Percentiles rank a stretch among this genome's conserved stretches.
Evolutionary conservation across 2,113 vertebrate species (phyloP).

Genomic region (Camelus dromedarius): DNA sequence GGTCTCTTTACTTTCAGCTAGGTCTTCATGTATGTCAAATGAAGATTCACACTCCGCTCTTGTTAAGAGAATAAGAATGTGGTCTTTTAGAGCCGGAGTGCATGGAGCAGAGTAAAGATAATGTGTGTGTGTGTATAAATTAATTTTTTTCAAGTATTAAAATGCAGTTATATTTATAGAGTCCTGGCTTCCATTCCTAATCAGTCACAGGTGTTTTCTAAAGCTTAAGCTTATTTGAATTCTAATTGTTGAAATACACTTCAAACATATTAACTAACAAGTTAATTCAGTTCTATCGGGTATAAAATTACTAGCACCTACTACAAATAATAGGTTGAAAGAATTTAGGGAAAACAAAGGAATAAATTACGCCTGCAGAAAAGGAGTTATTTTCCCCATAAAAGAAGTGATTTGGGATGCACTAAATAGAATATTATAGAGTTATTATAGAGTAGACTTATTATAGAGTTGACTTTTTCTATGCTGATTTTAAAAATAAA

Average conservation of each 20-base stretch:
- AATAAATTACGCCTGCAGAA: neutral
- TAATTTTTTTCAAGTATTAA: constrained; percentile 55
- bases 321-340: constrained; percentile 25
- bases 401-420: constrained; percentile 44
- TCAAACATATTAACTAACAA: constrained; percentile 68
- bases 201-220: constrained; percentile 70
- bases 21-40: neutral
- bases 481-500: constrained; percentile 39
- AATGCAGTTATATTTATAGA: constrained; percentile 67
- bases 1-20: constrained; percentile 3
- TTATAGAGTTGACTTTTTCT: constrained; percentile 45
- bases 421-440: neutral
- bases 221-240: constrained; percentile 59
- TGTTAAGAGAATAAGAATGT: constrained; percentile 2
- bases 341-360: constrained; percentile 37
- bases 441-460: constrained; percentile 18
- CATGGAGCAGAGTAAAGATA: neutral
- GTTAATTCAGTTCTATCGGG: constrained; percentile 37
- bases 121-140: neutral
- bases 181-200: constrained; percentile 29
- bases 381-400: neutral
- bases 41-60: neutral
- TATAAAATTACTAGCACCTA: constrained; percentile 49
- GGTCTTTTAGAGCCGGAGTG: neutral
- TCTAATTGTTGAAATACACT: constrained; percentile 68